Conservation (phyloP, 2,888 invertebrate species). For the Chydorus sphaericus region DNA sequence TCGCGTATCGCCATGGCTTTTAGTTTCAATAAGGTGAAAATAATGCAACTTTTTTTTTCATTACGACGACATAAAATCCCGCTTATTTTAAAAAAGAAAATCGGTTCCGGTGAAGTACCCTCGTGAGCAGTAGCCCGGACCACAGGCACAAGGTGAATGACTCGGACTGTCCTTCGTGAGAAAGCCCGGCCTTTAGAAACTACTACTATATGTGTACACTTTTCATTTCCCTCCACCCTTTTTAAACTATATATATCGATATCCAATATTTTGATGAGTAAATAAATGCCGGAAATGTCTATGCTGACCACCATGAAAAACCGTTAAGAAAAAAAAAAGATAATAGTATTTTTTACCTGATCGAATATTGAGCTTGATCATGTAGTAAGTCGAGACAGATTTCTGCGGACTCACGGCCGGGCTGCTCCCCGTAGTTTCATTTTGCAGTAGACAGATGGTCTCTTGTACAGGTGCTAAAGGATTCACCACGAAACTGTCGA, state of each 20-base stretch:
- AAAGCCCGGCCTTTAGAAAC: not conserved
- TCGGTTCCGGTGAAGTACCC: not conserved
- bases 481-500: conserved; percentile 70
- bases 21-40: too few species aligned
- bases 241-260: too few species aligned
- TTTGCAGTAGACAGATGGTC: conserved; percentile 75
- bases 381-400: conserved; percentile 84
- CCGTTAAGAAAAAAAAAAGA: not conserved
- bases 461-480: conserved; percentile 83
- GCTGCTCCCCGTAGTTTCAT: conserved; percentile 80
- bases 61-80: too few species aligned
- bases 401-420: conserved; percentile 66
- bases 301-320: conserved; percentile 17
- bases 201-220: too few species aligned
- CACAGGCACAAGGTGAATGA: not conserved
- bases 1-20: too few species aligned
- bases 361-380: conserved; percentile 79
- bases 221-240: too few species aligned
- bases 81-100: too few species aligned
- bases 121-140: not conserved
- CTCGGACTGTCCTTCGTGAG: conserved; percentile 1
- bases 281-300: not conserved
- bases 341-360: conserved; percentile 36
- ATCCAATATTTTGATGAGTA: too few species aligned
- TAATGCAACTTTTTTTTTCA: too few species aligned